Percentiles rank a stretch among this genome's conserved stretches.
Conservation (phyloP, 37 sponge, comb jelly and placozoan species). For the Tethya wilhelma region DNA sequence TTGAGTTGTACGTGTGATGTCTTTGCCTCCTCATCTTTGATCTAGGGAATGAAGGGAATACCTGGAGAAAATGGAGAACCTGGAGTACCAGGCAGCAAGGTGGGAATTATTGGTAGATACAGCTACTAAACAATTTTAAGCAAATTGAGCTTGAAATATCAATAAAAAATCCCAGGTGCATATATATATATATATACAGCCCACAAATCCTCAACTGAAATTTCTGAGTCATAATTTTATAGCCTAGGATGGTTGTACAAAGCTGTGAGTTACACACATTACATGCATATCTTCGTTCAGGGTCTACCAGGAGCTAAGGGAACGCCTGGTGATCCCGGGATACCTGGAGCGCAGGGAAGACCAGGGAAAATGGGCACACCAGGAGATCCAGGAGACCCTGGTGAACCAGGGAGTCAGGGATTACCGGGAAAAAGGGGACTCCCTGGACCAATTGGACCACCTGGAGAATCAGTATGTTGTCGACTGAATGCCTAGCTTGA, state of each 20-base stretch:
- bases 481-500: neutral
- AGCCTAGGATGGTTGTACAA: too few relatives aligned
- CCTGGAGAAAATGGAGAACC: slow-evolving; percentile 39
- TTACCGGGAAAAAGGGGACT: slow-evolving; percentile 28
- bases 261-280: too few relatives aligned
- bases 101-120: slow-evolving; percentile 14
- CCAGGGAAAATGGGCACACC: slow-evolving; percentile 2
- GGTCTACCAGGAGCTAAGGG: slow-evolving; percentile 16
- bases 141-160: too few relatives aligned
- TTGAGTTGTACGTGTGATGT: too few relatives aligned
- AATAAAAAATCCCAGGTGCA: too few relatives aligned
- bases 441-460: slow-evolving; percentile 21
- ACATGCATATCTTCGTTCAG: too few relatives aligned
- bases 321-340: neutral
- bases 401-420: slow-evolving; percentile 19
- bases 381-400: slow-evolving; percentile 18
- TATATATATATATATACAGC: too few relatives aligned
- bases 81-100: slow-evolving; percentile 30
- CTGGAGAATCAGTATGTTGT: slow-evolving; percentile 17
- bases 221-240: too few relatives aligned
- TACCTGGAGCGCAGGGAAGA: neutral
- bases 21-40: too few relatives aligned
- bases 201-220: too few relatives aligned
- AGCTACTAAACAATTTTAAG: too few relatives aligned
- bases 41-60: too few relatives aligned